A percentile compares a stretch with the other conserved stretches of the same genome.
Conservation (phyloP, 2,797 vertebrate genomes). For the Vultur gryphus region DNA sequence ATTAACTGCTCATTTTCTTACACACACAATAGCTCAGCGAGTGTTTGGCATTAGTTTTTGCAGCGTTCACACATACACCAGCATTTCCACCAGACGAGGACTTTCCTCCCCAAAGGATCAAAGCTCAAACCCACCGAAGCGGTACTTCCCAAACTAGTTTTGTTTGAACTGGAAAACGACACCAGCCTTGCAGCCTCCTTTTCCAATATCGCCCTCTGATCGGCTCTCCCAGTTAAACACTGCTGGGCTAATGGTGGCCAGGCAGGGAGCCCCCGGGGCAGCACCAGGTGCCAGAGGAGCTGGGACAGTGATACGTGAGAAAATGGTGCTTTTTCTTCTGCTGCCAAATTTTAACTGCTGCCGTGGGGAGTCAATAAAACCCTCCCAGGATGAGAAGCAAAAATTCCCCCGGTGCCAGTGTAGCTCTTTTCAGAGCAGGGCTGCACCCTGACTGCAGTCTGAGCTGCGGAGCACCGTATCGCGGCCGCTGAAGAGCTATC, state of each 20-base stretch:
- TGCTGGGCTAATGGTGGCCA: neutral
- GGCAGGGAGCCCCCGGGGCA: neutral
- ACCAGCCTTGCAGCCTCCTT: neutral
- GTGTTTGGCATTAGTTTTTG: neutral
- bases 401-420: neutral
- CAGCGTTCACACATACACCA: fast-evolving
- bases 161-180: neutral
- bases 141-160: neutral
- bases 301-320: fast-evolving
- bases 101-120: neutral
- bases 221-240: neutral
- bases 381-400: neutral
- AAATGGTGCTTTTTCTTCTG: neutral
- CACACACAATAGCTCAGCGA: neutral
- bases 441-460: neutral
- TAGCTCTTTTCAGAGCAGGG: neutral
- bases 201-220: fast-evolving
- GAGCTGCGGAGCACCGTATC: neutral
- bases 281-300: fast-evolving
- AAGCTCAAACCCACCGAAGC: fast-evolving
- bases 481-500: neutral
- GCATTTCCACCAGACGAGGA: fast-evolving
- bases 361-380: fast-evolving
- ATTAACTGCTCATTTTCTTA: neutral
- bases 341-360: neutral